phyloP scores from a whole-genome alignment of 2,888 invertebrate species.

The Synanthedon andrenaeformis region DNA sequence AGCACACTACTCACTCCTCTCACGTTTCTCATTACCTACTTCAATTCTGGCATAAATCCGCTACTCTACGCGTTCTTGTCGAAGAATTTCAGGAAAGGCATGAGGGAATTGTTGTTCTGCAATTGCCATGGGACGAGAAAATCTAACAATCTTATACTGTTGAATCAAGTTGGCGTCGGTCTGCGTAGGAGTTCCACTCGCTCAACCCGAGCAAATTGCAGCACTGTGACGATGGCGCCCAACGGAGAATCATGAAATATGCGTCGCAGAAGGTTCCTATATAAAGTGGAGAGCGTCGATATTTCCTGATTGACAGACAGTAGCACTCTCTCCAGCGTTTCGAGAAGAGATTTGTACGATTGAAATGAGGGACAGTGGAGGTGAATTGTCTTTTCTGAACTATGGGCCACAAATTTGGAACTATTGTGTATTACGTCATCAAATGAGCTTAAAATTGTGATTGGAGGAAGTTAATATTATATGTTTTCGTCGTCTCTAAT shows the following conservation, averaged over 20 bases:
- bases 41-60: conserved; percentile 92
- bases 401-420: background rate
- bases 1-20: conserved; percentile 85
- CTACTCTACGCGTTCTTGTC: conserved; percentile 89
- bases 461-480: conserved; percentile 3
- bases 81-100: conserved; percentile 85
- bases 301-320: conserved; percentile 67
- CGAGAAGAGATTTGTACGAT: conserved; percentile 48
- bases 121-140: conserved; percentile 49
- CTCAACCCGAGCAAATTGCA: conserved; percentile 67
- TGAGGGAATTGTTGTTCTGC: conserved; percentile 83
- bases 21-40: conserved; percentile 88
- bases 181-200: conserved; percentile 61
- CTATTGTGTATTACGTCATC: conserved; percentile 26
- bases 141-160: conserved; percentile 49
- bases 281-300: conserved; percentile 51
- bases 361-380: conserved; percentile 12
- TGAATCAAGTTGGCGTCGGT: conserved; percentile 53
- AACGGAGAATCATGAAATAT: conserved; percentile 63
- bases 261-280: conserved; percentile 47
- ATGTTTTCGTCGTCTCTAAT: too few species aligned
- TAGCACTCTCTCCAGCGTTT: conserved; percentile 54
- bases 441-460: conserved; percentile 35
- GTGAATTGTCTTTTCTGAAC: background rate
- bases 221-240: conserved; percentile 64